Base-by-base conservation (phyloP, 2,797 vertebrate species). In the Columba guinea region DNA sequence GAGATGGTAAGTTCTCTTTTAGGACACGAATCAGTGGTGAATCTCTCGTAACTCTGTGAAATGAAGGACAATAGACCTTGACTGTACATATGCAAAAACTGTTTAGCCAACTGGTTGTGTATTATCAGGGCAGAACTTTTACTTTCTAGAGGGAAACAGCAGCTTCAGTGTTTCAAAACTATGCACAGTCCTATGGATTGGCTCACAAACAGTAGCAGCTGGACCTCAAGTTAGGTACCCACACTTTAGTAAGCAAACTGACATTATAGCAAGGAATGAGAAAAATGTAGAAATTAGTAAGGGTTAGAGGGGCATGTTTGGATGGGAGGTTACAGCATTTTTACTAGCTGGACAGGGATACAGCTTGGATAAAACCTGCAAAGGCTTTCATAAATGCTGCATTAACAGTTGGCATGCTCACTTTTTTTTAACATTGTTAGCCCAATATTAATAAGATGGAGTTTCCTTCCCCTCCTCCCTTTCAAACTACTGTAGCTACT, bases 101-200 rank as follows among this genome's bases (percentile, higher is more conserved):
- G 48, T 19, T 81, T 39, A 88, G 52, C 79, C 95, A 96, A 74
- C 85, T 96, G 93, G 89, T 73, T 65, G 34, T 27, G 28, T 67
- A 58, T 79, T 94, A 51, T 93, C 67, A 60, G 89, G 44, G 83
- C 74, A 93, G 70, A 18, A 48, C 80, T 89, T 93, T 53, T 80
- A 91, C 51, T 89, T 95, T 90, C 60, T 64, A 44, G 41, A 24
- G 81, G 32, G 56, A 92, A 94, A 96, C 95, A 96, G 94, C 93
- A 94, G 74, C 56, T 53, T 93, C 88, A 90, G 80, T 96, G 91
- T 96, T 95, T 93, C 44, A 94, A 84, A 95, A 94, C 70, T 96
- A 91, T 84, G 80, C 58, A 27, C 23, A 53, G 77, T 68, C 77
- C 90, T 91, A 89, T 87, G 86, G 74, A 73, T 39, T 94, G 93